Evolutionary conservation across 2,888 invertebrate species (phyloP).

Genomic region (Hirtodrosophila confusa): DNA sequence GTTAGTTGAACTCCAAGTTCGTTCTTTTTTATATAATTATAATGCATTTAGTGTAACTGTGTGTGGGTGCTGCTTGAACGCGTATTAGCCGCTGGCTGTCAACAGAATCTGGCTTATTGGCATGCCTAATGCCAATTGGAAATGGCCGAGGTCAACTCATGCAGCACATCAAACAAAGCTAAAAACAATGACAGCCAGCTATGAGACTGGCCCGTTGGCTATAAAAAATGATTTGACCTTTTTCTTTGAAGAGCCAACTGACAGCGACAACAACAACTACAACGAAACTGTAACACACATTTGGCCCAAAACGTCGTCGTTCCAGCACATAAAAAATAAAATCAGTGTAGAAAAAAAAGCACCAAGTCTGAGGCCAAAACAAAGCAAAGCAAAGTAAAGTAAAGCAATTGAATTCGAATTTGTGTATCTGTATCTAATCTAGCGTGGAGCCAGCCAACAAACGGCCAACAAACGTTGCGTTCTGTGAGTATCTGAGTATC

Average conservation of each 20-base stretch:
- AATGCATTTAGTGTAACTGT: slow-evolving; percentile 43
- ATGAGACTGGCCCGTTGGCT: slow-evolving; percentile 13
- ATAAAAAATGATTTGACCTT: slow-evolving; percentile 65
- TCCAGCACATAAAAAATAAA: slow-evolving; percentile 24
- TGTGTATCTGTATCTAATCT: slow-evolving; percentile 76
- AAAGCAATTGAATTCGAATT: slow-evolving; percentile 67
- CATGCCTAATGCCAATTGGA: slow-evolving; percentile 38
- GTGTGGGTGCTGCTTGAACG: slow-evolving; percentile 26
- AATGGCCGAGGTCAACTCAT: slow-evolving; percentile 30
- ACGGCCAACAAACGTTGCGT: slow-evolving; percentile 41
- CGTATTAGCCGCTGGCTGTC: slow-evolving; percentile 38
- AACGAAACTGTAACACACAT: slow-evolving; percentile 38
- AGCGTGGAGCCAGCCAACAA: slow-evolving; percentile 63
- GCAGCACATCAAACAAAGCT: slow-evolving; percentile 35
- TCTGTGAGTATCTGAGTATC: neutral
- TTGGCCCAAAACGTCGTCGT: slow-evolving; percentile 35
- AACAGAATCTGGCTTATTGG: slow-evolving; percentile 27
- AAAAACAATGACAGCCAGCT: slow-evolving; percentile 24
- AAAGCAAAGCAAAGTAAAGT: slow-evolving; percentile 35
- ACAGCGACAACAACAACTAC: slow-evolving; percentile 7
- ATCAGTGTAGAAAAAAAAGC: neutral
- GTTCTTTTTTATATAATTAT: slow-evolving; percentile 40
- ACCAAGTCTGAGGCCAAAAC: slow-evolving; percentile 1
- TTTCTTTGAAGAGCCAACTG: slow-evolving; percentile 26
- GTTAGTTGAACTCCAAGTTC: slow-evolving; percentile 26